Evolutionary conservation across 2,888 invertebrate species (phyloP), one percentile per base, ranked within the genome.

Genomic region (Morpho deidamia): DNA sequence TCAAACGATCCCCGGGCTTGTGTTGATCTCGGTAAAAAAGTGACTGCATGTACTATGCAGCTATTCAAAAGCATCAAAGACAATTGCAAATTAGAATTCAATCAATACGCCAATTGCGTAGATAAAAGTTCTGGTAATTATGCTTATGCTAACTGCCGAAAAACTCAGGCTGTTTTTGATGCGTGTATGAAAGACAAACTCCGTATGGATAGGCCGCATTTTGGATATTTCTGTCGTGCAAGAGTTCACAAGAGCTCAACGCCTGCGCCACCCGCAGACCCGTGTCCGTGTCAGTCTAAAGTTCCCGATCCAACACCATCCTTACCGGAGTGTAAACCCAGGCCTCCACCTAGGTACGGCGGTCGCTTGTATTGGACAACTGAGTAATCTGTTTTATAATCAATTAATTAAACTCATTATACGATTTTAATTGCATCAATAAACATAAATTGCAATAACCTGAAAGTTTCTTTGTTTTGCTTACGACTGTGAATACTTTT

Each of bases 1-100:
- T 82, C 92, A 39, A 82, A 92, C 7, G 98, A 99, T 82, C 96
- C 97, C 0, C 90, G 97, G 33, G 92, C 93, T 65, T 99, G 99
- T 73, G 12, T 99, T 5, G 83, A 91, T 0, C 95, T 97, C 70
- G 98, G 99, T 1, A 97, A 95, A 81, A 93, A 91, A 4, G 97
- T 99, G 0, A 99, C 98, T 0, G 88, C 91, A 14, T 99, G 99
- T 80, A 93, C 96, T 1, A 64, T 97, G 58, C 92, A 95, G 51
- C 96, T 97, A 74, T 97, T 98, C 64, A 92, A 92, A 44, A 92
- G 93, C 71, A 91, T 99, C 5, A 98, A 98, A 78, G 92, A 92
- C 59, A 83, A 91, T 51, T 99, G 99, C 74, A 84, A 91, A 46
- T 90, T 92, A 34, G 97, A 98, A 79, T 97, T 98, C 73, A 93